Evolutionary conservation across 2,888 invertebrate species (phyloP).

Genomic region (Synanthedon andrenaeformis): DNA sequence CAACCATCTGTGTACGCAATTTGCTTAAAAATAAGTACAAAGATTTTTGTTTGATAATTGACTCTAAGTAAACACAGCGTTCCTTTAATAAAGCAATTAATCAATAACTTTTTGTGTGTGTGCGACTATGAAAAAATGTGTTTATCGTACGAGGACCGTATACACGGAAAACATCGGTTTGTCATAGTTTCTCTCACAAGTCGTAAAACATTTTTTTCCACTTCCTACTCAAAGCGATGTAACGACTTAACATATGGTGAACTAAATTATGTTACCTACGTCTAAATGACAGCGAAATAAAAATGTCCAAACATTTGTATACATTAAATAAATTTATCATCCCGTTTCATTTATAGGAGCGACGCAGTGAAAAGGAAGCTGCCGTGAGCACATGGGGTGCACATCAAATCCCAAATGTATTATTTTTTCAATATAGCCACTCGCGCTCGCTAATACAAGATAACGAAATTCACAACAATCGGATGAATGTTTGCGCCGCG

Average conservation of each 20-base stretch:
- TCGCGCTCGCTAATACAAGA: conserved; percentile 58
- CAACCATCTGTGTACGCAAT: too few relatives aligned
- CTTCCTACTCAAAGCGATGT: conserved; percentile 59
- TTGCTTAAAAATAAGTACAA: too few relatives aligned
- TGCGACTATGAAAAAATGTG: conserved; percentile 21
- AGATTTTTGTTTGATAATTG: too few relatives aligned
- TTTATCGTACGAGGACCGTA: conserved; percentile 31
- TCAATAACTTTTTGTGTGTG: conserved; percentile 29
- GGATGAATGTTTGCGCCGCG: conserved; percentile 67
- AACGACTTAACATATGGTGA: conserved; percentile 64
- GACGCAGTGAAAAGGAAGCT: conserved; percentile 58
- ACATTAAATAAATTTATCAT: conserved; percentile 71
- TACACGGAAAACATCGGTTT: conserved; percentile 38
- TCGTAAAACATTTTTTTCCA: conserved; percentile 64
- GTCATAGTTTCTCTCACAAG: conserved; percentile 57
- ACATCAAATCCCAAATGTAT: conserved; percentile 65
- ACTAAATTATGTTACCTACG: conserved; percentile 68
- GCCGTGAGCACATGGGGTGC: conserved; percentile 62
- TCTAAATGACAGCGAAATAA: conserved; percentile 67
- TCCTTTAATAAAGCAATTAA: conserved; percentile 29
- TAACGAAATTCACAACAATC: conserved; percentile 64
- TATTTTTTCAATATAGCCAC: conserved; percentile 66
- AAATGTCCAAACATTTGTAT: conserved; percentile 72
- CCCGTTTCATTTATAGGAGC: conserved; percentile 54
- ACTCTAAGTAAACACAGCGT: conserved; percentile 2